Evolutionary conservation across 2,797 vertebrate species (phyloP).

Genomic region (Aselliscus stoliczkanus): DNA sequence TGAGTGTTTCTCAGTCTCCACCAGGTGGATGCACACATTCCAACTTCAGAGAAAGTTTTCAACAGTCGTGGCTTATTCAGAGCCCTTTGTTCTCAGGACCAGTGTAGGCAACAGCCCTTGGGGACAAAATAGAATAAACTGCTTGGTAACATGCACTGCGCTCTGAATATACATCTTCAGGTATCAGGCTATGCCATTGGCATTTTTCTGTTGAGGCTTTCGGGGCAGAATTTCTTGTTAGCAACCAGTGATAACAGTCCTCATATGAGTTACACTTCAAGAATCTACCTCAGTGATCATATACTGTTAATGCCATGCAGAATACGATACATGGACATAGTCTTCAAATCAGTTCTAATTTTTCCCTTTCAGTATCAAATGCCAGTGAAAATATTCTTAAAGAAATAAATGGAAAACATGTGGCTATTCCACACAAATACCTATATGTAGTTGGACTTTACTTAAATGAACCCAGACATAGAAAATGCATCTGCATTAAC

Average conservation of each 20-base stretch:
- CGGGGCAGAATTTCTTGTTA: neutral
- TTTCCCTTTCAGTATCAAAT: slow-evolving; percentile 5
- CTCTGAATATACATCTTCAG: neutral
- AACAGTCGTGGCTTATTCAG: neutral
- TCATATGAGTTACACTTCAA: neutral
- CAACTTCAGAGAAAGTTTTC: slow-evolving; percentile 18
- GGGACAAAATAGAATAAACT: neutral
- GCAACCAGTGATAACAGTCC: neutral
- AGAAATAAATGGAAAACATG: neutral
- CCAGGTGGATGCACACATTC: neutral
- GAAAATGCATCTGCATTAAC: neutral
- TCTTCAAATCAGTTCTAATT: neutral
- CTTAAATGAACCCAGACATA: neutral
- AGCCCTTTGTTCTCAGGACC: neutral
- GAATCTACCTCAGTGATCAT: neutral
- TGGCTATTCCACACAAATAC: neutral
- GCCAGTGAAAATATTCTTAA: neutral
- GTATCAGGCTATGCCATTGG: neutral
- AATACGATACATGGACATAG: neutral
- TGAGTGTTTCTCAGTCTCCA: neutral
- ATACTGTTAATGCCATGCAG: neutral
- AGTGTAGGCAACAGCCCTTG: slow-evolving; percentile 19
- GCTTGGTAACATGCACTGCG: neutral
- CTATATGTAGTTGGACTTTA: neutral
- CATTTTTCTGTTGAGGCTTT: neutral